Conservation (phyloP, 2,797 vertebrate species). For the Picus viridis region DNA sequence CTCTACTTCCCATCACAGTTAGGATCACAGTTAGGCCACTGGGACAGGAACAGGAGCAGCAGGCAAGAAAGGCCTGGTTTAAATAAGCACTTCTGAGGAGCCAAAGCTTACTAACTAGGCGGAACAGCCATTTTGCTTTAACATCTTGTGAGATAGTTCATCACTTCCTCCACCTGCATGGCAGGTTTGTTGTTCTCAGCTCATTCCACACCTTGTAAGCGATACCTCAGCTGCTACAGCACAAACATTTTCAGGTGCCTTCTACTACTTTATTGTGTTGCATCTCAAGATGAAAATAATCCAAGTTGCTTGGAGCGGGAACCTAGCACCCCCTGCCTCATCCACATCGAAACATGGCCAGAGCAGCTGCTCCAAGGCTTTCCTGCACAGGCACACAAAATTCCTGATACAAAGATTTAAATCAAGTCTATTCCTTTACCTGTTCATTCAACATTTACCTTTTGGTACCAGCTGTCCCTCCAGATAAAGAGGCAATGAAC, state of each 20-base stretch:
- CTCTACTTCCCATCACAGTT: background rate
- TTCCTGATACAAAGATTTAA: background rate
- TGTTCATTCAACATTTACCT: no score
- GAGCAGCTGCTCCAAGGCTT: background rate
- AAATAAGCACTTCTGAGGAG: background rate
- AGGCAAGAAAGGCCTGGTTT: background rate
- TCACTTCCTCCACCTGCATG: background rate
- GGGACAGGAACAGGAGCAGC: background rate
- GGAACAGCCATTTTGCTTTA: background rate
- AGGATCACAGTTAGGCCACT: rapidly evolving
- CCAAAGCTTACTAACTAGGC: background rate
- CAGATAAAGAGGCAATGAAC: background rate
- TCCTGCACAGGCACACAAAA: background rate
- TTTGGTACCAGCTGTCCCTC: background rate
- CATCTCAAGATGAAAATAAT: background rate
- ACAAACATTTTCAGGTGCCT: background rate
- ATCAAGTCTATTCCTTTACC: background rate
- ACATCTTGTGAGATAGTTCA: background rate
- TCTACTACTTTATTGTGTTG: background rate
- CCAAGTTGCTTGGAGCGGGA: background rate
- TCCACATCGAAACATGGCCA: rapidly evolving
- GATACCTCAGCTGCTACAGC: background rate
- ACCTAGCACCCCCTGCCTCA: background rate
- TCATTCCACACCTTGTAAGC: rapidly evolving
- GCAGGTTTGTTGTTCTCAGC: background rate